Evolutionary conservation across 2,888 invertebrate genomes (phyloP).

Genomic region (Artemia sp.): DNA sequence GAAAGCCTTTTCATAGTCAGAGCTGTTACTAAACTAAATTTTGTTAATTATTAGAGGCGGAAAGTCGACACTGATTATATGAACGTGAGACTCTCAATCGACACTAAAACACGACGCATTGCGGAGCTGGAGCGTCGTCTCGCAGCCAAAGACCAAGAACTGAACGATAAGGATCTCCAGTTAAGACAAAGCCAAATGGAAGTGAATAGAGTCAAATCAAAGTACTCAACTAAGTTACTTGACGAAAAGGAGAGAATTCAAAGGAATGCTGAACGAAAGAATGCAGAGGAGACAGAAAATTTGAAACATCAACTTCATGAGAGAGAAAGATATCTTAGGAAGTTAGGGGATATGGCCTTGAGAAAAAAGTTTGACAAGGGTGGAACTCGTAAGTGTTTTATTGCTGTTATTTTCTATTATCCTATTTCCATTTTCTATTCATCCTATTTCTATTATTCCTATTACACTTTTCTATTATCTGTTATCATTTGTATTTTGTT

Average conservation of each 20-base stretch:
- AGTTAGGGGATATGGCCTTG: neutral
- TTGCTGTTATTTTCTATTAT: too few relatives aligned
- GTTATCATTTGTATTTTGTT: too few relatives aligned
- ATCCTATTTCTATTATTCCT: too few relatives aligned
- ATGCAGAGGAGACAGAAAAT: neutral
- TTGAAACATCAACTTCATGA: neutral
- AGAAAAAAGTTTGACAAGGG: neutral
- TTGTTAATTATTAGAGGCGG: neutral
- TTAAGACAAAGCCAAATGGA: neutral
- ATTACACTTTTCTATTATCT: too few relatives aligned
- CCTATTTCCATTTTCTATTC: too few relatives aligned
- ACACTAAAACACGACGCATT: neutral
- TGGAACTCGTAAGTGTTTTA: too few relatives aligned
- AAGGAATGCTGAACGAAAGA: neutral
- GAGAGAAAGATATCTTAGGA: neutral
- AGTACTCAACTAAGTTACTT: constrained; percentile 2
- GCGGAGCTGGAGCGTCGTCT: neutral
- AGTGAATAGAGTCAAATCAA: neutral
- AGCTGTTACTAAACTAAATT: too few relatives aligned
- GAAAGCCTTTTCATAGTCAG: too few relatives aligned
- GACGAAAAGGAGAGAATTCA: constrained; percentile 13
- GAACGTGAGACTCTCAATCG: neutral
- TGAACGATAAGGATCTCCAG: neutral
- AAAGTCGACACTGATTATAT: constrained; percentile 10
- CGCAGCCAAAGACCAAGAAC: neutral